Evolutionary conservation across 2,888 invertebrate genomes (phyloP).

Genomic region (Silvanus unidentatus): DNA sequence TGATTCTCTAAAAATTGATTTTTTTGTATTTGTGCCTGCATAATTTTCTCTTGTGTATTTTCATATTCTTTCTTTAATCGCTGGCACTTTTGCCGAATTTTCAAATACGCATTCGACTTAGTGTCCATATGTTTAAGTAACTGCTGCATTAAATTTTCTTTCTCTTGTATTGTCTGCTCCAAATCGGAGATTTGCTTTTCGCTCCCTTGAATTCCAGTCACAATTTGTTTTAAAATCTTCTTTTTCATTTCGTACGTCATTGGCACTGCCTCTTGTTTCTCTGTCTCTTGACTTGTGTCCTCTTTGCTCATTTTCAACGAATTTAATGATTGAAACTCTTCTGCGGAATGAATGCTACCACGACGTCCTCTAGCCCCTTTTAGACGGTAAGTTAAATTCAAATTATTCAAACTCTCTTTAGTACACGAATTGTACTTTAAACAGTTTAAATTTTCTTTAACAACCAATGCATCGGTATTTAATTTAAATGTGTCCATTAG

Average conservation of each 20-base stretch:
- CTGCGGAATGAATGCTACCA: constrained; percentile 43
- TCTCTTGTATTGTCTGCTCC: constrained; percentile 58
- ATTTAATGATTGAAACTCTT: constrained; percentile 31
- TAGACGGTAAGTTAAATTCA: constrained; percentile 34
- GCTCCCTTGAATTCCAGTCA: constrained; percentile 28
- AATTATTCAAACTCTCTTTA: constrained; percentile 37
- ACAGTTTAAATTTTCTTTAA: constrained; percentile 37
- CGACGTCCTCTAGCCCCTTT: constrained; percentile 43
- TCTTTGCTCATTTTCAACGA: constrained; percentile 28
- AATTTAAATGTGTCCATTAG: constrained; percentile 65
- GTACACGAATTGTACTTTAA: constrained; percentile 18
- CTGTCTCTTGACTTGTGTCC: constrained; percentile 21
- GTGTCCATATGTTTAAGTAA: constrained; percentile 56
- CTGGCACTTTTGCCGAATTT: constrained; percentile 58
- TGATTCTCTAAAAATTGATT: constrained; percentile 36
- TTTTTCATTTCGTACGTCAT: constrained; percentile 34
- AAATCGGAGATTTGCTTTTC: constrained; percentile 62
- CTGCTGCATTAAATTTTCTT: constrained; percentile 69
- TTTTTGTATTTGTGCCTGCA: constrained; percentile 48
- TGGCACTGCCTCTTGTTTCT: constrained; percentile 15
- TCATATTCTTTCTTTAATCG: constrained; percentile 57
- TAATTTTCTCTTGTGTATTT: constrained; percentile 52
- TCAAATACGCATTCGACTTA: constrained; percentile 53
- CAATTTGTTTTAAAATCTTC: constrained; percentile 38
- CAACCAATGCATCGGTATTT: constrained; percentile 63